phyloP scores from a whole-genome alignment of 2,797 vertebrate species.

The Phoxinus dragarum region DNA sequence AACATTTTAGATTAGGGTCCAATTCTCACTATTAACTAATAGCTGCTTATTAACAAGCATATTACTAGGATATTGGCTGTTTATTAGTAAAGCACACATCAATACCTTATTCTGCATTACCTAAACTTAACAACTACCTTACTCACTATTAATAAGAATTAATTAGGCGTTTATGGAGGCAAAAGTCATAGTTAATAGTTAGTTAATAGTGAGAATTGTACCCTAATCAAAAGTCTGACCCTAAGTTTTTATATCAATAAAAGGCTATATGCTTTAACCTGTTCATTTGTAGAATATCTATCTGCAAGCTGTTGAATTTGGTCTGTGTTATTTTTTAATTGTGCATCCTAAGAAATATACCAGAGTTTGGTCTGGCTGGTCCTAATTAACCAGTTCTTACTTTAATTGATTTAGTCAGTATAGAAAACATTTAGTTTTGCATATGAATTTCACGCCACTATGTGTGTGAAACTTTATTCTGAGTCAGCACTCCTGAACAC shows the following conservation, averaged over 20 bases:
- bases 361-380: not conserved
- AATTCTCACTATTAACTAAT: too few relatives aligned
- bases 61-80: too few relatives aligned
- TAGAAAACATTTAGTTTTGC: not conserved
- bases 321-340: not conserved
- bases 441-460: not conserved
- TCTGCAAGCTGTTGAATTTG: not conserved
- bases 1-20: too few relatives aligned
- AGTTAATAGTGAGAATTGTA: not conserved
- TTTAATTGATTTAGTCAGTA: not conserved
- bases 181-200: too few relatives aligned
- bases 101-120: too few relatives aligned
- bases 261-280: not conserved
- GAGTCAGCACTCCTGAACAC: conserved; percentile 39
- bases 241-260: not conserved
- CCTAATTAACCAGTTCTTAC: not conserved
- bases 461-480: not conserved
- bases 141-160: too few relatives aligned
- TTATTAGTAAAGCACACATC: too few relatives aligned
- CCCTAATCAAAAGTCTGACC: not conserved
- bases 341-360: not conserved
- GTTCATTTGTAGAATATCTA: not conserved
- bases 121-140: too few relatives aligned
- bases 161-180: too few relatives aligned
- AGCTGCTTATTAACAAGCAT: too few relatives aligned